Evolutionary conservation across 2,888 invertebrate species (phyloP), one percentile per base, ranked within the genome.

Genomic region (Diadegma fenestrale): DNA sequence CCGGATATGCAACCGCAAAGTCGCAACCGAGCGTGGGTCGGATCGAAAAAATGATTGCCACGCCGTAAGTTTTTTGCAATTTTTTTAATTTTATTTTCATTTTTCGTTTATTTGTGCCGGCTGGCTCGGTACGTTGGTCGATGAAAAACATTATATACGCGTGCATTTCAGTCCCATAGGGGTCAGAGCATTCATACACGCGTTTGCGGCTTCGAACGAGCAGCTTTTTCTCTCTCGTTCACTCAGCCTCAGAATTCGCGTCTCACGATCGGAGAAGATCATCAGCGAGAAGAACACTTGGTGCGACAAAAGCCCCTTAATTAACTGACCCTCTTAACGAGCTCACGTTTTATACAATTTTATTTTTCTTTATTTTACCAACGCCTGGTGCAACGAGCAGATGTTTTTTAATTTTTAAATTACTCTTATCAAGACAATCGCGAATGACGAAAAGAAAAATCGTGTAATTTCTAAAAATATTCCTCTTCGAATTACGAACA

Each of bases 1-100:
- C 85, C 85, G 85, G 85, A 85, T 82, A 85, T 82, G 82, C 79
- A 82, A 82, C 85, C 85, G 82, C 82, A 81, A 80, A 84, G 73
- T 73, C 76, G 26, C 76, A 75, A 78, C 61, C 73, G 80, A 54
- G 81, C 75, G 78, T 79, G 85, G 69, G 64, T 64, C 58, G 78
- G 71, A 72, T 76, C 33, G 76, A 84, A 84, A 84, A 81, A 73
- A 80, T 79, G 26, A 72, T 82, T 66, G 75, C 75, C 41, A 26
- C 45, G 64, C 7, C 33, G 33, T 58, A 43, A n/a, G 33, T 54
- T 68, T 58, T 54, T 73, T 41, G 12, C 61, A 54, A 54, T 43
- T 77, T 71, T 72, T 78, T 69, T 37, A n/a, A 69, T 61, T 10
- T 41, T 22, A 19, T 37, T 41, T 41, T 14, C 14, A 26, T 5